Evolutionary conservation across 2,888 invertebrate species (phyloP), one percentile per base, ranked within the genome.

Genomic region (Lagria hirta): DNA sequence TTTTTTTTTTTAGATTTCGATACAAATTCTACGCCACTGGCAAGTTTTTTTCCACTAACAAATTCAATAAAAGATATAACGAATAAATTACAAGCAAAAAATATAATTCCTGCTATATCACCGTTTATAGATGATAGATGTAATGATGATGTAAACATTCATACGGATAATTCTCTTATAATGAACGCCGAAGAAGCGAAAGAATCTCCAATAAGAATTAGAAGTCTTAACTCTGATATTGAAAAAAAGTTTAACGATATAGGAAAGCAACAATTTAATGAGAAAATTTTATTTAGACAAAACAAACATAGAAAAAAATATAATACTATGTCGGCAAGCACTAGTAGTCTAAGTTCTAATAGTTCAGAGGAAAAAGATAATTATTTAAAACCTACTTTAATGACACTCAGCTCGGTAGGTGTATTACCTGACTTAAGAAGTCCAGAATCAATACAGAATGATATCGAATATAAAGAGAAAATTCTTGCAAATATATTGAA

Each of bases 401-500:
- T 78, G 74, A 74, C 73, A 42, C 65, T 73, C 3, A 78, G 76
- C 51, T 71, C 73, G 27, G 73, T 69, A 8, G 67, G 68, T 3
- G 60, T 76, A 51, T 61, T 75, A 24, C 74, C 78, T 1, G 78
- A 81, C 55, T 69, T 76, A 28, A 72, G 76, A 58, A 83, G 82
- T 66, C 82, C 82, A 2, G 78, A 78, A 49, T 77, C 80, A 0
- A 79, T 88, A 32, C 79, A 82, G 54, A 79, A 81, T 53, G 83
- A 87, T 52, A 83, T 88, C 22, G 83, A 82, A 63, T 77, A 80
- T 50, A 88, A 88, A 64, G 88, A 88, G 57, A 84, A 82, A 64
- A 76, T 83, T 11, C 68, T 86, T 7, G 84, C 84, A 0, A 81
- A 82, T 60, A 75, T 84, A 63, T 70, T 86, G 16, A 80, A 81